Evolutionary conservation across 1,140 invertebrate species (phyloP).

Genomic region (Diachasmimorpha longicaudata): DNA sequence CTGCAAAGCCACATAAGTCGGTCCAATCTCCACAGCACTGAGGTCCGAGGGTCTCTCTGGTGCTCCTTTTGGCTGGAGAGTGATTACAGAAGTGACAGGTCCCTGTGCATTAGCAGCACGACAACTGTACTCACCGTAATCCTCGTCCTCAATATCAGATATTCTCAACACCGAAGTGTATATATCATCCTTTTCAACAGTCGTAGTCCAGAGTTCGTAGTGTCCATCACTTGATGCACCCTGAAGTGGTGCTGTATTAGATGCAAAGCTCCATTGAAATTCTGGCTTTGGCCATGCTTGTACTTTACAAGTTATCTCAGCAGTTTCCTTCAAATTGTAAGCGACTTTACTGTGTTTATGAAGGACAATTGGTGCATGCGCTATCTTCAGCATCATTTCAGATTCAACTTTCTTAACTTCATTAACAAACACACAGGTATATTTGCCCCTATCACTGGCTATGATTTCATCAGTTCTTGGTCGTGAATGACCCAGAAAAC

Average conservation of each 20-base stretch:
- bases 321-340: constrained; percentile 81
- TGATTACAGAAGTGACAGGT: constrained; percentile 76
- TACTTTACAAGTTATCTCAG: constrained; percentile 85
- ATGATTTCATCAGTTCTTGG: constrained; percentile 77
- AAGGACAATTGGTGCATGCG: constrained; percentile 86
- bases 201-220: constrained; percentile 83
- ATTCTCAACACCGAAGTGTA: constrained; percentile 83
- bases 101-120: constrained; percentile 81
- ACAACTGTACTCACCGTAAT: constrained; percentile 91
- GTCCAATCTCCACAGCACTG: constrained; percentile 72
- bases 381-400: constrained; percentile 87
- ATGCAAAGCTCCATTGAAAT: constrained; percentile 88
- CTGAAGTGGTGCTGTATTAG: constrained; percentile 73
- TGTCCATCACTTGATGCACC: constrained; percentile 80
- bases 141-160: constrained; percentile 75
- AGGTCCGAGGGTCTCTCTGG: constrained; percentile 82
- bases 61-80: constrained; percentile 81
- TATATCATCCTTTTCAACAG: constrained; percentile 80
- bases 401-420: constrained; percentile 86
- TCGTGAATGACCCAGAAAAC: constrained; percentile 78
- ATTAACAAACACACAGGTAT: constrained; percentile 88
- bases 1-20: constrained; percentile 76
- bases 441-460: constrained; percentile 83
- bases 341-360: constrained; percentile 89
- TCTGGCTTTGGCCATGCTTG: constrained; percentile 91